Evolutionary conservation across 2,888 invertebrate species (phyloP).

Genomic region (Zhengitettix transpicula): DNA sequence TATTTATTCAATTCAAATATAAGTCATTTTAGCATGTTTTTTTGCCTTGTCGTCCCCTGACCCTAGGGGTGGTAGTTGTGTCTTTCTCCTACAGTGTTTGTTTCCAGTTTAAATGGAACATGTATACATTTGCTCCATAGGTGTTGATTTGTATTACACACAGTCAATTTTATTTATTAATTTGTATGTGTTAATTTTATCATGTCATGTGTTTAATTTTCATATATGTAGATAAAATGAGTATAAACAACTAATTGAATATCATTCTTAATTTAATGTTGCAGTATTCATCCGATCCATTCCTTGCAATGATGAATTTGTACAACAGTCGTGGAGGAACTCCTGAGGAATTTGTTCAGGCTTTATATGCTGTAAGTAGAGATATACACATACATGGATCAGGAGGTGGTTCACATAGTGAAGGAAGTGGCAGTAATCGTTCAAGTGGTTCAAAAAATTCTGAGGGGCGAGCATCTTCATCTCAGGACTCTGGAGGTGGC

Average conservation of each 20-base stretch:
- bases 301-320: constrained; percentile 16
- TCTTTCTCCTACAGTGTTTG: no score
- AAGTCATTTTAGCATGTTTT: no score
- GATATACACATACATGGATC: constrained; percentile 9
- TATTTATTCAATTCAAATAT: no score
- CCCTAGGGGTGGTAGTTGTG: no score
- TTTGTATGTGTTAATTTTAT: no score
- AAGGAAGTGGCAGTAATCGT: constrained; percentile 2
- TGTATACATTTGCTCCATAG: no score
- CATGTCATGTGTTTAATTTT: no score
- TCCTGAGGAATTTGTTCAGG: constrained; percentile 19
- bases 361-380: constrained; percentile 17
- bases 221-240: no score
- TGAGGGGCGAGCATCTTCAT: constrained; percentile 5
- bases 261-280: neutral
- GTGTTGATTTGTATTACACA: no score
- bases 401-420: constrained; percentile 2
- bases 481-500: constrained; percentile 2
- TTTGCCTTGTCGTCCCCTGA: no score
- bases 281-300: constrained; percentile 16
- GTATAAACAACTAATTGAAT: neutral
- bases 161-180: no score
- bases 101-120: no score
- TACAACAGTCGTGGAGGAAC: constrained; percentile 19
- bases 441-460: constrained; percentile 5